Evolutionary conservation across 1,140 invertebrate genomes (phyloP), one percentile per base, ranked within the genome.

Genomic region (Bombus cullumanus): DNA sequence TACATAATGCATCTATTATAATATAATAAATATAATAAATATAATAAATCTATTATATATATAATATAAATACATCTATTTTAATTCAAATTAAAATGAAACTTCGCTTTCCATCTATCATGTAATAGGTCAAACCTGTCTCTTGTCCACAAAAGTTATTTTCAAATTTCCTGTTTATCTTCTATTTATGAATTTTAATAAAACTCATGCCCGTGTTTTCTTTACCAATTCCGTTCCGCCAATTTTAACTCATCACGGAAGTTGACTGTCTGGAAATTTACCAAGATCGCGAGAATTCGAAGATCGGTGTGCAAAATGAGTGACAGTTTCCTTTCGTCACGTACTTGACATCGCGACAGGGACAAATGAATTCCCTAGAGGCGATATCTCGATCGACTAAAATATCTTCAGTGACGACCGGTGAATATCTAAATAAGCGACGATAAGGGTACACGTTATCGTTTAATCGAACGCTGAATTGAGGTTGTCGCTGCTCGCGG

Each of bases 301-400:
- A 57, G 15, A n/a, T n/a, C 25, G 25, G 6, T 53, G 18, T 22
- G 18, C 22, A 22, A 22, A 53, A 28, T 18, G 43, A 83, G 69
- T 86, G 83, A 89, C 83, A 83, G 83, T 71, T 77, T 76, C 84
- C 71, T 89, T 64, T 89, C 77, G 87, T 83, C 76, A 64, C 76
- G 47, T 53, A 53, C 1, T 53, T 53, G 47, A 53, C 78, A 47
- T 31, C 78, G 78, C 9, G 22, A 43, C n/a, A 28, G 43, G 79
- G 62, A 81, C 66, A 80, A 85, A 81, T 72, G 84, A 81, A 85
- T 81, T 47, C 59, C 6, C 28, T 39, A 2, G 62, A 43, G 28
- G 62, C 1, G 18, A 53, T 22, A 53, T 39, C 15, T 81, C 34
- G 71, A 85, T 85, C 62, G 79, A 41, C 43, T 59, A 71, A 75